A percentile compares a stretch with the other conserved stretches of the same genome.
Conservation (phyloP, 2,888 invertebrate genomes). For the Iphiclides podalirius region DNA sequence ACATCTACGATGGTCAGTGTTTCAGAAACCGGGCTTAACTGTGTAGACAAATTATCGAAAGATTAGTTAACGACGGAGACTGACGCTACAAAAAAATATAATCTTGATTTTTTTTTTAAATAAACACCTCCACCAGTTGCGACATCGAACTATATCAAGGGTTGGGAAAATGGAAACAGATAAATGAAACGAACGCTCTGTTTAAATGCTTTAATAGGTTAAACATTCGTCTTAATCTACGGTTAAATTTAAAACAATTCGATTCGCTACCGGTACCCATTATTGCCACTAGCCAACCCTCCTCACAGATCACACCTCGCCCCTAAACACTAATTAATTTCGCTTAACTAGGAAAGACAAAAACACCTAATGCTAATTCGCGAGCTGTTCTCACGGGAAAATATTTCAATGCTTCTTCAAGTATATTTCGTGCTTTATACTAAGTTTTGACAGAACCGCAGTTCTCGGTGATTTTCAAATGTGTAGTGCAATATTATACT, state of each 20-base stretch:
- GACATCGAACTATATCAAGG: too few species aligned
- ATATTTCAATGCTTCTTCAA: background rate
- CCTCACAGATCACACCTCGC: conserved; percentile 15
- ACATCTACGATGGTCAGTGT: too few species aligned
- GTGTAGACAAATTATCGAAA: too few species aligned
- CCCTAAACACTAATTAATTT: conserved; percentile 24
- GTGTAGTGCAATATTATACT: background rate
- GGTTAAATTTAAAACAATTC: conserved; percentile 27
- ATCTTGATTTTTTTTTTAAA: too few species aligned
- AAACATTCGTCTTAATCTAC: conserved; percentile 46
- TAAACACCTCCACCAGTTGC: too few species aligned
- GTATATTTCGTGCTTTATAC: too few species aligned
- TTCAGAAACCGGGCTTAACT: too few species aligned
- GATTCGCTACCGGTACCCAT: conserved; percentile 19
- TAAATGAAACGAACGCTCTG: conserved; percentile 36
- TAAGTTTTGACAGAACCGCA: too few species aligned
- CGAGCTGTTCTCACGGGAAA: background rate
- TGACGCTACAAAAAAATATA: too few species aligned
- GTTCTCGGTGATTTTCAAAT: too few species aligned
- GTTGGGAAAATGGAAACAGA: too few species aligned
- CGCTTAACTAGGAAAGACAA: conserved; percentile 25
- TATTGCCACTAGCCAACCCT: background rate
- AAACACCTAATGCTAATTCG: conserved; percentile 5
- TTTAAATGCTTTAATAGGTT: conserved; percentile 55
- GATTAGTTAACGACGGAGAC: too few species aligned